Evolutionary conservation across 1,140 invertebrate species (phyloP).

Genomic region (Diplogasteroides magnus): DNA sequence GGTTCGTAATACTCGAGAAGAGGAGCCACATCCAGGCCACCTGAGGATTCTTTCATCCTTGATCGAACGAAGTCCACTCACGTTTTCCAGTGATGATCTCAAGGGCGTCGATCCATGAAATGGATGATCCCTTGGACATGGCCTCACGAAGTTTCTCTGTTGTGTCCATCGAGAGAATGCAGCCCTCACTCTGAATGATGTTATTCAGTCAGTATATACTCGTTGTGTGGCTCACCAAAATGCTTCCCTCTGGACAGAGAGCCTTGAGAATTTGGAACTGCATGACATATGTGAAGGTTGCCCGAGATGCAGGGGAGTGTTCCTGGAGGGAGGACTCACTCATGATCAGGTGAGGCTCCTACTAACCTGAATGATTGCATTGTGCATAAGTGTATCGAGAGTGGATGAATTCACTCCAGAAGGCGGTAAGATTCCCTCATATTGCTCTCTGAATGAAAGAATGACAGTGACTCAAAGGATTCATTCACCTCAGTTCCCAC

Average conservation of each 20-base stretch:
- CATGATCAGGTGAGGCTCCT: too few species aligned
- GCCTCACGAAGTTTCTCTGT: constrained; percentile 62
- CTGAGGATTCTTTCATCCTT: too few species aligned
- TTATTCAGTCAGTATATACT: too few species aligned
- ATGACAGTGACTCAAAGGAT: too few species aligned
- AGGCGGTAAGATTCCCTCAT: constrained; percentile 28
- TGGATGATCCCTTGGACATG: constrained; percentile 70
- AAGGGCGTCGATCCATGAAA: constrained; percentile 71
- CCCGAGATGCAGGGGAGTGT: constrained; percentile 29
- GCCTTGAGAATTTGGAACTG: constrained; percentile 37
- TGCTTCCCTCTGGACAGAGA: constrained; percentile 28
- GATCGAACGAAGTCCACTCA: too few species aligned
- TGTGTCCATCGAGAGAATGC: constrained; percentile 28
- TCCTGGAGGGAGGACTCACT: constrained; percentile 9
- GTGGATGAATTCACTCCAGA: constrained; percentile 23
- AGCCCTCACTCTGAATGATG: constrained; percentile 34
- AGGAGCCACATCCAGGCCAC: constrained; percentile 69
- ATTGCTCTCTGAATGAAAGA: too few species aligned
- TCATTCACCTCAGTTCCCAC: constrained; percentile 30
- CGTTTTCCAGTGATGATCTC: constrained; percentile 68
- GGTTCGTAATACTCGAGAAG: constrained; percentile 78
- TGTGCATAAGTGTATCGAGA: constrained; percentile 28
- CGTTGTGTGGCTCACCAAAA: constrained; percentile 17
- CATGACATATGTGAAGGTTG: constrained; percentile 33
- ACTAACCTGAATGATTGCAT: constrained; percentile 26